Base-by-base conservation (phyloP, 1,140 invertebrate genomes). In the Globodera ellingtonae region DNA sequence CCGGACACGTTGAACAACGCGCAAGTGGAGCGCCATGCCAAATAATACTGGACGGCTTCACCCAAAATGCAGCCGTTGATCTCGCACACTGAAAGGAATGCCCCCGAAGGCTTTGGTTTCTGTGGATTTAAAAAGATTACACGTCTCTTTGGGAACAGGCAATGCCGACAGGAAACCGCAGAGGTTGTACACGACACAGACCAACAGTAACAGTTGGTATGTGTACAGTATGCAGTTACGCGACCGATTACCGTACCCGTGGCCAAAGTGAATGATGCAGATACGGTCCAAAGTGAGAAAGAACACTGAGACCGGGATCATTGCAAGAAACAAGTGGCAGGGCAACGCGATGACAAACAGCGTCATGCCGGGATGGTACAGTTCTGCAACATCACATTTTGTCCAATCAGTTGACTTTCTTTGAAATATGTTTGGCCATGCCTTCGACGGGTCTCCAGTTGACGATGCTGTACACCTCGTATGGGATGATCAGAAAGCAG, bases 251-350 rank as follows among this genome's bases (percentile, higher is more conserved):
- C 75, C 59, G n/a, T 67, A 65, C 3, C 48, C 56, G 47, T 24
- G 48, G n/a, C 59, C 75, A 67, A 44, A 77, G 69, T 24, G 46
- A n/a, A 77, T 77, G 59, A 77, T 69, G 10, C 65, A 62, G 69
- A 77, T 77, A 52, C 75, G 46, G 50, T 77, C 75, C 18, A 77
- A 46, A 18, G 75, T 77, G 65, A 77, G 48, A 46, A 62, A 77
- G 59, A 77, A 77, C 47, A 77, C 75, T 13, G 75, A 77, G 24
- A 77, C 75, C 10, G 75, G 75, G 48, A 77, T 77, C 69, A 50
- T 69, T 47, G 75, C 75, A 4, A 77, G 59, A 13, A 69, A 65
- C 21, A 77, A 5, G 47, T 77, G 75, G 59, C 62, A 47, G 35
- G 75, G 75, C 69, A 77, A 67, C 15, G 75, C 62, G 48, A 77